These are phyloP conservation scores for Terrapene triunguis DNA, from an alignment of 2,113 vertebrate genomes.

Conservation along the genomic window DNA sequence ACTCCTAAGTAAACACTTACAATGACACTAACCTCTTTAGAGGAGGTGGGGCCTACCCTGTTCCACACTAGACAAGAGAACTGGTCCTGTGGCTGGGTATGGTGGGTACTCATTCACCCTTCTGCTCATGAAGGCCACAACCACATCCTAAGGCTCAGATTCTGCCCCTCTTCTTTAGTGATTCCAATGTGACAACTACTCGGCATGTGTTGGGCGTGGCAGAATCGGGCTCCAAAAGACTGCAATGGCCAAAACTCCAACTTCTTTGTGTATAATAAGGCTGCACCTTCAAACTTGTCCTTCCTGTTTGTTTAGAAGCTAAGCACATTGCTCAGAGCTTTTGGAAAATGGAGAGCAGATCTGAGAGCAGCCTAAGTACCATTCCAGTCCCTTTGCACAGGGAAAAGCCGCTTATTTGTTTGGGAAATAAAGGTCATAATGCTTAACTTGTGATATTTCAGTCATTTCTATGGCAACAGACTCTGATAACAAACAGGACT, in stretches of 20 bases:
- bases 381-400: slow-evolving; percentile 4
- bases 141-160: background rate
- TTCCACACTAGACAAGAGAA: background rate
- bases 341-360: background rate
- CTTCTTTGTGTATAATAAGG: background rate
- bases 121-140: background rate
- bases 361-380: background rate
- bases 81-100: background rate
- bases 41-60: background rate
- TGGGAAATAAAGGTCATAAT: slow-evolving; percentile 41
- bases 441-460: slow-evolving; percentile 46
- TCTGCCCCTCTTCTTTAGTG: background rate
- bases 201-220: background rate
- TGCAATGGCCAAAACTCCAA: background rate
- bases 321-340: background rate
- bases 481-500: slow-evolving; percentile 23
- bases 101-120: rapidly evolving
- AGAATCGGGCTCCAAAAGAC: background rate
- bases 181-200: background rate
- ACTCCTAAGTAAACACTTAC: background rate
- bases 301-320: slow-evolving; percentile 22
- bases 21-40: background rate
- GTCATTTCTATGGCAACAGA: slow-evolving; percentile 68
- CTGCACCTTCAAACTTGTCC: background rate
- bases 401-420: slow-evolving; percentile 61